Conservation (phyloP, 2,888 invertebrate genomes). For the Quadriops clusia region DNA sequence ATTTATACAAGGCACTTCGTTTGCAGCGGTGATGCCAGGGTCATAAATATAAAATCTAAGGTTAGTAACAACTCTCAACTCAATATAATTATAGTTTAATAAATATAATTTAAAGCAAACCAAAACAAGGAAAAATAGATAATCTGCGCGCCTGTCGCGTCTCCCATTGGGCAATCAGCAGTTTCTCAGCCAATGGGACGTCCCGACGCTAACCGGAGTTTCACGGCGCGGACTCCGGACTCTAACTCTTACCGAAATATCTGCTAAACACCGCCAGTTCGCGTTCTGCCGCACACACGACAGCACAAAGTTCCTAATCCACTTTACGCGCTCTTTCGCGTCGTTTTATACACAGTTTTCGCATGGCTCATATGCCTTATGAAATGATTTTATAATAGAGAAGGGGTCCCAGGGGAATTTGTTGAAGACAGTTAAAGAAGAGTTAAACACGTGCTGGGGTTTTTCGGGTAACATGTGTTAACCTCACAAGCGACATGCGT, state of each 20-base stretch:
- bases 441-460: constrained; percentile 18
- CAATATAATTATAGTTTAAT: constrained; percentile 8
- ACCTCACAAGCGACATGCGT: constrained; percentile 23
- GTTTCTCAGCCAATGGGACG: constrained; percentile 27
- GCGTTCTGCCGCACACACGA: constrained; percentile 16
- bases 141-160: constrained; percentile 26
- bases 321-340: no score
- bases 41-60: no score
- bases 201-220: constrained; percentile 19
- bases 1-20: no score
- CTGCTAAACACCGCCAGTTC: constrained; percentile 19
- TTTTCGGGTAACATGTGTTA: constrained; percentile 18
- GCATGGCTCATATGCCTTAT: no score
- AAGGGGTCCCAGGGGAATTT: constrained; percentile 2
- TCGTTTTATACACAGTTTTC: no score
- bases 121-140: constrained; percentile 17
- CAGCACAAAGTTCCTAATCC: no score
- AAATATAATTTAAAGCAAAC: constrained; percentile 5
- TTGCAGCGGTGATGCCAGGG: no score
- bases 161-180: constrained; percentile 26
- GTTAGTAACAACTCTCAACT: no score
- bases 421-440: constrained; percentile 12
- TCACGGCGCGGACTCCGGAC: constrained; percentile 18
- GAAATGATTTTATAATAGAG: no score
- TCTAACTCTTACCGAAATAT: constrained; percentile 13